phyloP scores from a whole-genome alignment of 1,140 invertebrate genomes.

The Zaprionus vittiger region DNA sequence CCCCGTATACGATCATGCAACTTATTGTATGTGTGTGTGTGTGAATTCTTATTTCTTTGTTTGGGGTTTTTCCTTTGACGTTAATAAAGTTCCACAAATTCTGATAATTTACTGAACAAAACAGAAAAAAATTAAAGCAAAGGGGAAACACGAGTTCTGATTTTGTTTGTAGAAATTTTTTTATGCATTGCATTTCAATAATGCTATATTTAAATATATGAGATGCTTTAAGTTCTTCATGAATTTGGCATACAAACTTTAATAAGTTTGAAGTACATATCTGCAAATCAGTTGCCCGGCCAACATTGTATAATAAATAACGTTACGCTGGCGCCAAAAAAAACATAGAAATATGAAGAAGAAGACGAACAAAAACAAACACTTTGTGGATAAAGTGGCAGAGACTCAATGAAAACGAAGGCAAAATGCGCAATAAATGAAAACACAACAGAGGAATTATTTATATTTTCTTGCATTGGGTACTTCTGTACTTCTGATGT shows the following conservation, averaged over 20 bases:
- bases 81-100: not conserved
- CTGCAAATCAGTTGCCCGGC: not conserved
- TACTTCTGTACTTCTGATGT: conserved; percentile 3
- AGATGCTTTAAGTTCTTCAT: too few species aligned
- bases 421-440: conserved; percentile 23
- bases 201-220: too few species aligned
- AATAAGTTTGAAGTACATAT: too few species aligned
- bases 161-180: not conserved
- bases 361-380: not conserved
- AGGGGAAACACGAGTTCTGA: not conserved
- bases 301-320: conserved; percentile 5
- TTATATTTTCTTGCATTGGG: conserved; percentile 33
- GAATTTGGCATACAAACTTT: too few species aligned
- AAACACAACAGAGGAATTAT: conserved; percentile 37
- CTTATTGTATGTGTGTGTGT: not conserved
- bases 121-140: not conserved
- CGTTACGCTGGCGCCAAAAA: not conserved
- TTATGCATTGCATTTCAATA: not conserved
- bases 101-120: not conserved
- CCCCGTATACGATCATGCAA: not conserved
- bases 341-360: not conserved
- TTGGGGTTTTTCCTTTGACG: conserved; percentile 13
- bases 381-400: not conserved
- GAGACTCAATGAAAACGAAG: not conserved
- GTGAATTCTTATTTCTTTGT: not conserved